phyloP scores from a whole-genome alignment of 2,888 invertebrate genomes.

The Amitus sp. region DNA sequence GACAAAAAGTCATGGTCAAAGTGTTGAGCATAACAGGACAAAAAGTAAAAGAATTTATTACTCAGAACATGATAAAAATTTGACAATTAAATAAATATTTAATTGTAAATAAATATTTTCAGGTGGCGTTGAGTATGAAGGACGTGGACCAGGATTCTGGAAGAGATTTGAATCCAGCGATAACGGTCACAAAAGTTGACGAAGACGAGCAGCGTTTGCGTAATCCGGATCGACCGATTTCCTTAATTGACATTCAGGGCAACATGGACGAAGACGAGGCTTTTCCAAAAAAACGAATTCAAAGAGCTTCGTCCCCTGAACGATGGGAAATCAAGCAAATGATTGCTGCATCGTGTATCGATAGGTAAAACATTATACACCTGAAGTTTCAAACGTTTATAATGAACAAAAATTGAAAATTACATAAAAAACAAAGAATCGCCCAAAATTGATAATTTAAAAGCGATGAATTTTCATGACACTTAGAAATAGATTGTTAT shows the following conservation, averaged over 20 bases:
- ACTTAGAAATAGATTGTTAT: no score
- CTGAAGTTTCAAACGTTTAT: no score
- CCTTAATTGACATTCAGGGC: constrained; percentile 67
- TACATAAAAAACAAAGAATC: no score
- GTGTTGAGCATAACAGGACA: constrained; percentile 93
- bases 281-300: constrained; percentile 84
- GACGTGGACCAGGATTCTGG: constrained; percentile 97
- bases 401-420: no score
- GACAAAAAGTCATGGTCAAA: constrained; percentile 88
- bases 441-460: no score
- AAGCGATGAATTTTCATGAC: no score
- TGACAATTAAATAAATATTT: not conserved
- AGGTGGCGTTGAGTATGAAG: constrained; percentile 95
- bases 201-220: constrained; percentile 78
- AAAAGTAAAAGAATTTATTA: constrained; percentile 65
- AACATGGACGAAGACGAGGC: constrained; percentile 82
- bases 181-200: constrained; percentile 72
- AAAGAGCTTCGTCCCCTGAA: constrained; percentile 95
- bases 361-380: no score
- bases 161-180: constrained; percentile 90
- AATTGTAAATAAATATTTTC: not conserved
- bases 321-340: constrained; percentile 96
- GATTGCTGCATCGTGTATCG: constrained; percentile 61
- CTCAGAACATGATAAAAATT: no score
- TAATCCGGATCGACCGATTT: constrained; percentile 90